Conservation (phyloP, 2,113 vertebrate genomes). For the Cettia cetti region DNA sequence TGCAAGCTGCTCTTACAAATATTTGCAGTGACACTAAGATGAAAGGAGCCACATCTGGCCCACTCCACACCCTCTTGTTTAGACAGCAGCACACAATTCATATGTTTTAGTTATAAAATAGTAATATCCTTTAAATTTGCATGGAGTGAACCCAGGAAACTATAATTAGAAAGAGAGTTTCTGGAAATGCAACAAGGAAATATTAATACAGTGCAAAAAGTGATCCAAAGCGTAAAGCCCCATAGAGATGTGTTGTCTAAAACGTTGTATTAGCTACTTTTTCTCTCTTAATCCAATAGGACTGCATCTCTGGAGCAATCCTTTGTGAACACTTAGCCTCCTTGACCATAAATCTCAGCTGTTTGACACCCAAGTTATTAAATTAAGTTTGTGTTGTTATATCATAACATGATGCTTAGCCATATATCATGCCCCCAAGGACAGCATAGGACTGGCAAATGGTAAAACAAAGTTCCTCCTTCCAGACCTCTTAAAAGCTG, state of each 20-base stretch:
- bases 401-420: not conserved
- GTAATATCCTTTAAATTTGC: conserved; percentile 22
- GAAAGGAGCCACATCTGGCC: conserved; percentile 8
- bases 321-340: conserved; percentile 13
- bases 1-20: not conserved
- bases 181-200: conserved; percentile 22
- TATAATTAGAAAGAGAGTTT: conserved; percentile 32
- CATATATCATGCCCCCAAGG: conserved; percentile 18
- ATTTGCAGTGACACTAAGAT: conserved; percentile 14
- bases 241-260: not conserved
- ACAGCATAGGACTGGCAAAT: not conserved
- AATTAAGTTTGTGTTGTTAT: conserved; percentile 41
- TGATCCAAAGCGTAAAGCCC: not conserved
- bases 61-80: not conserved
- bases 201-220: conserved; percentile 11
- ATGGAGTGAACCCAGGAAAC: not conserved
- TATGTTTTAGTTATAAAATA: not conserved
- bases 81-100: not conserved
- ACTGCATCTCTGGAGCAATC: not conserved
- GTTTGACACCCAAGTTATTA: conserved; percentile 55
- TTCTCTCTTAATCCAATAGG: conserved; percentile 49
- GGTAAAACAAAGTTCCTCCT: not conserved
- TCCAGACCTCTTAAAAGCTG: not conserved
- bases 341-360: conserved; percentile 52
- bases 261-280: not conserved